Evolutionary conservation across 2,113 vertebrate species (phyloP), one percentile per base, ranked within the genome.

Genomic region (Grammomys dolichurus): DNA sequence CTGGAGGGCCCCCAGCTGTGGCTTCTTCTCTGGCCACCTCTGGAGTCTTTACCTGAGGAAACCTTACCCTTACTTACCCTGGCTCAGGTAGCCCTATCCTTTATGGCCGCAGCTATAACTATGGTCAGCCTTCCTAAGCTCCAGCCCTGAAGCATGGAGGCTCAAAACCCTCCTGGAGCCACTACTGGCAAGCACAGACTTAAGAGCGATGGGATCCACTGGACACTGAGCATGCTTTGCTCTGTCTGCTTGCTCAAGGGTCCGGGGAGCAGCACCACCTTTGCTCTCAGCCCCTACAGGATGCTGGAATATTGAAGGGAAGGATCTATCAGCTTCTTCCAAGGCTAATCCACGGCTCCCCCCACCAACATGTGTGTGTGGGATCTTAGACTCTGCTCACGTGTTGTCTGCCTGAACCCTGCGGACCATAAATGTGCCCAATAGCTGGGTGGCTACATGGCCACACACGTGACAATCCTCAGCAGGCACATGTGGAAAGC

Each of bases 1-100:
- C 54, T 1, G 33, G 51, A 12, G 10, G 9, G 33, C 40, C 33
- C 0, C 0, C 40, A 75, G 70, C 26, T 0, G 2, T 5, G 31
- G 31, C 69, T 22, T 10, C 48, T 43, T 70, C 85, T 33, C 12
- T 7, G 6, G 85, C 22, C 33, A n/a, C 7, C 24, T 14, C 14
- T 43, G 6, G 76, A 8, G 5, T 22, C 70, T 46, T 19, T 20
- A 12, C 48, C 94, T 63, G 60, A 8, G 75, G 67, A 48, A 69
- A 3, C 67, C 67, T 24, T 2, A 0, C 8, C 17, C 48, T 89
- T 60, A 2, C 19, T 67, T 19, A 31, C 0, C 82, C 43, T 33
- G 48, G 26, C 63, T 86, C 33, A 82, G 26, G 17, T 40, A 28
- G 3, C 36, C 33, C 33, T 46, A 28, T 16, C 12, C n/a, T 16